Base-by-base conservation (phyloP, 2,113 vertebrate species). In the Gracilinanus agilis region DNA sequence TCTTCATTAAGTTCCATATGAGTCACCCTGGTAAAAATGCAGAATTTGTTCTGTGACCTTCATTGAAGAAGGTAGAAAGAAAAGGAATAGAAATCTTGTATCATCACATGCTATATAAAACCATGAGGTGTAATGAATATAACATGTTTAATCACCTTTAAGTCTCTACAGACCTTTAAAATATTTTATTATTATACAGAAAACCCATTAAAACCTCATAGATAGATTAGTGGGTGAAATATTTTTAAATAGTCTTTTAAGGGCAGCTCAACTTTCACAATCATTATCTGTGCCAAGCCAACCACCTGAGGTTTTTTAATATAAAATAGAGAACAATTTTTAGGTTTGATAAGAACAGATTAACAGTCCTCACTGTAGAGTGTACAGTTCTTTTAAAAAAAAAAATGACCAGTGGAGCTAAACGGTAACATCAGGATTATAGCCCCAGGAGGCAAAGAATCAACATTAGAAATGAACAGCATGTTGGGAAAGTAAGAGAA, bases 101-200 rank as follows among this genome's bases (percentile, higher is more conserved):
- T 97, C 0, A 0, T 94, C 44, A 93, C 93, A 25, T 90, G 67
- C 49, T 83, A 90, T 7, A 13, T 95, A 88, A n/a, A 24, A 92
- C 92, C 95, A 54, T 40, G 2, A 95, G 29, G 90, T 97, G 27
- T n/a, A 92, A 3, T 90, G 96, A 40, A 54, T 88, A 24, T 92
- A 2, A 0, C 91, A 96, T 90, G 44, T 89, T 27, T 94, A 97
- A 54, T 44, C 91, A 83, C 44, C 93, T 95, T 95, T 75, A 94
- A 67, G 95, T 92, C 61, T 93, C 75, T 90, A 19, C 92, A 53
- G 95, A 90, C 92, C 94, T 98, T 96, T 90, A 96, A 95, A 94
- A 94, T 94, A 96, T 19, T 11, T 96, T 97, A 7, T 92, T 94
- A 61, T 88, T 40, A 93, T 96, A 95, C 56, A 88, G 95, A 92